Percentiles rank a stretch among this genome's conserved stretches.
Conservation (phyloP, 2,888 invertebrate species). For the Linyphia triangularis region DNA sequence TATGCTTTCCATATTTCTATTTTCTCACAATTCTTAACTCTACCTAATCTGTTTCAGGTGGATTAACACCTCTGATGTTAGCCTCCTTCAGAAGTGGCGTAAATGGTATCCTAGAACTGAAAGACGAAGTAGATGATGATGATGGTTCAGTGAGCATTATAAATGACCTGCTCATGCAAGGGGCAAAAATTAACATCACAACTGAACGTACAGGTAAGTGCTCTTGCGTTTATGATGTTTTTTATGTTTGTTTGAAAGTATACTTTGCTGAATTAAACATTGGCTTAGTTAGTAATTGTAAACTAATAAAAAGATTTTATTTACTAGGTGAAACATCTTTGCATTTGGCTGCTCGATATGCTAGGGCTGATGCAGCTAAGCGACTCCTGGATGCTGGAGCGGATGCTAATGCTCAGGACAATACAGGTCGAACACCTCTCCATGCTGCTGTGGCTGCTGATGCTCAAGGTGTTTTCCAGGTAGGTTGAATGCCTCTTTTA, state of each 20-base stretch:
- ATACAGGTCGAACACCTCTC: constrained; percentile 94
- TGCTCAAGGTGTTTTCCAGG: constrained; percentile 89
- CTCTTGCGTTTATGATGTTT: background rate
- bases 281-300: background rate
- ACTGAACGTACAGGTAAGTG: constrained; percentile 95
- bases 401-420: constrained; percentile 96
- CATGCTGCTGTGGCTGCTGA: constrained; percentile 98
- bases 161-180: constrained; percentile 91
- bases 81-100: constrained; percentile 89
- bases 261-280: background rate
- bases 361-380: constrained; percentile 96
- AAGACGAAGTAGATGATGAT: constrained; percentile 86
- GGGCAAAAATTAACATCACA: constrained; percentile 94
- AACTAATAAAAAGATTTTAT: background rate
- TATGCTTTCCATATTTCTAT: background rate
- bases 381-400: constrained; percentile 94
- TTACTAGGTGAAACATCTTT: constrained; percentile 87
- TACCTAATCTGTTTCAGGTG: constrained; percentile 86
- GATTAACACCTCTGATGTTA: constrained; percentile 97
- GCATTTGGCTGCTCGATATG: constrained; percentile 94
- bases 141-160: constrained; percentile 87
- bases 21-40: background rate
- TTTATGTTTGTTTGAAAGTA: background rate
- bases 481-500: constrained; percentile 28
- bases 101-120: constrained; percentile 83